A percentile compares a stretch with the other conserved stretches of the same genome.
Conservation (phyloP, 2,797 vertebrate species). For the Epinephelus awoara region DNA sequence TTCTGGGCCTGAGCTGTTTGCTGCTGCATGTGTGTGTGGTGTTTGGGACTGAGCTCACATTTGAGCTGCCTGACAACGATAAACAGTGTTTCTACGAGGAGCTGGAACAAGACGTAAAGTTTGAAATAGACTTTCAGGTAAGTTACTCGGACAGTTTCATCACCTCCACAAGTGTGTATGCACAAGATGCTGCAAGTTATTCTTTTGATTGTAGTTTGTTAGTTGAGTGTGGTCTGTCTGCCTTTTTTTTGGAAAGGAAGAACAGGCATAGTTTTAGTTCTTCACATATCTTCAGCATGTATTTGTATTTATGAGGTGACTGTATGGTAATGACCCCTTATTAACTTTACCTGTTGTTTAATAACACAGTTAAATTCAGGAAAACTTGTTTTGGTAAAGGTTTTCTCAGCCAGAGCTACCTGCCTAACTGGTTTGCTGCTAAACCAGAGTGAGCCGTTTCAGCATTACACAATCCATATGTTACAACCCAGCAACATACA, state of each 20-base stretch:
- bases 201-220: not conserved
- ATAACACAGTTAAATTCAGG: not conserved
- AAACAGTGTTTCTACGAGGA: slow-evolving; percentile 88
- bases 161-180: not conserved
- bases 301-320: not conserved
- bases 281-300: not conserved
- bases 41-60: slow-evolving; percentile 83
- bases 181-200: not conserved
- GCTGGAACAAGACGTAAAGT: slow-evolving; percentile 78
- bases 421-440: not conserved
- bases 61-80: slow-evolving; percentile 85
- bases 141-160: slow-evolving; percentile 30
- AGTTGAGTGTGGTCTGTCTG: not conserved
- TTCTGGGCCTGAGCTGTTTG: slow-evolving; percentile 50
- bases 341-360: not conserved
- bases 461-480: slow-evolving; percentile 1
- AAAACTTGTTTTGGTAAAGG: not conserved
- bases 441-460: not conserved
- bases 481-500: not conserved
- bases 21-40: slow-evolving; percentile 61
- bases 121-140: slow-evolving; percentile 87
- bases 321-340: not conserved
- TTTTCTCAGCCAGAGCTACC: not conserved
- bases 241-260: not conserved
- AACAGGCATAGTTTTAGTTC: not conserved